Percentiles rank a stretch among this genome's conserved stretches.
Conservation (phyloP, 2,888 invertebrate genomes). For the Chymomyza procnemis region DNA sequence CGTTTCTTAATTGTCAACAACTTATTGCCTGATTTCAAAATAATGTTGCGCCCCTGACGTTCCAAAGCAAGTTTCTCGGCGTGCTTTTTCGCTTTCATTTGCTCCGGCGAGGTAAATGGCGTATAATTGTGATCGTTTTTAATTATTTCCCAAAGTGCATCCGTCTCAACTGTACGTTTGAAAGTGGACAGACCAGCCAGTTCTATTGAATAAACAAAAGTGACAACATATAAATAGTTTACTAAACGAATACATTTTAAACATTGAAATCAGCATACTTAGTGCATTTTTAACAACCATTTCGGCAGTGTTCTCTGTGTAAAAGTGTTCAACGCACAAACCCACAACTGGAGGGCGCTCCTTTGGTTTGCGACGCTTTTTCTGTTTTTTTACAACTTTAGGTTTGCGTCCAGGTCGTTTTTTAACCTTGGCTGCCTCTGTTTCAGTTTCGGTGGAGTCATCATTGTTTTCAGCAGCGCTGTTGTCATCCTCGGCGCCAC, state of each 20-base stretch:
- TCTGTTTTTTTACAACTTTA: constrained; percentile 49
- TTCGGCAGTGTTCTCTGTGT: constrained; percentile 79
- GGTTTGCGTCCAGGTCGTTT: constrained; percentile 63
- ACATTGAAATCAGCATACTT: constrained; percentile 65
- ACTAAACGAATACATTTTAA: neutral
- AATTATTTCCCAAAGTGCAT: constrained; percentile 79
- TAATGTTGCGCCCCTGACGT: constrained; percentile 65
- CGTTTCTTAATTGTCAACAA: constrained; percentile 60
- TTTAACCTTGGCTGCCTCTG: constrained; percentile 80
- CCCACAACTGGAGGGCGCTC: constrained; percentile 81
- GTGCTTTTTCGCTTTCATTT: constrained; percentile 72
- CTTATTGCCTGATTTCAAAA: constrained; percentile 38
- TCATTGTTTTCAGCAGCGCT: constrained; percentile 52
- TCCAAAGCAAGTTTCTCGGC: constrained; percentile 62
- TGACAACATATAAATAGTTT: constrained; percentile 4
- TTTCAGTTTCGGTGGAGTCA: constrained; percentile 62
- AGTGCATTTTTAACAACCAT: constrained; percentile 79
- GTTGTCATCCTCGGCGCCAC: constrained; percentile 38
- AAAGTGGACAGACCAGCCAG: constrained; percentile 75
- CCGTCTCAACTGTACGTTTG: constrained; percentile 74
- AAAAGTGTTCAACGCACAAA: constrained; percentile 84
- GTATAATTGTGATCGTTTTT: constrained; percentile 91
- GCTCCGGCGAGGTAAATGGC: constrained; percentile 83
- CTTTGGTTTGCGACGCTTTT: constrained; percentile 50
- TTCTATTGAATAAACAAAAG: constrained; percentile 53